phyloP scores from a whole-genome alignment of 2,888 invertebrate genomes.

The Eupeodes luniger region DNA sequence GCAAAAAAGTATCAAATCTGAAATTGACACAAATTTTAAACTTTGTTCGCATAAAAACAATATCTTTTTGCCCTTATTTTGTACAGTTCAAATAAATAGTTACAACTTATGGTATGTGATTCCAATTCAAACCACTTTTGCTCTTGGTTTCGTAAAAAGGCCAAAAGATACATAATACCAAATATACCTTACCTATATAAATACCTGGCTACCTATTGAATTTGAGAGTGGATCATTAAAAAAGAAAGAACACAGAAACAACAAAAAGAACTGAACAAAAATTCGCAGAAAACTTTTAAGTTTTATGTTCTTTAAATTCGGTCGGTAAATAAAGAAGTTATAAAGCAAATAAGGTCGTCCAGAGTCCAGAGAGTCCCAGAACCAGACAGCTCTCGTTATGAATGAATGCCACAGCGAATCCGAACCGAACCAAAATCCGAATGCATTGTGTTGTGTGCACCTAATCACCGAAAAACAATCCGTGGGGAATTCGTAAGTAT shows the following conservation, averaged over 20 bases:
- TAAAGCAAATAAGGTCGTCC: conserved; percentile 67
- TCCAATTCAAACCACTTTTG: conserved; percentile 10
- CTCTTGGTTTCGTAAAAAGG: background rate
- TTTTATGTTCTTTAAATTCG: conserved; percentile 71
- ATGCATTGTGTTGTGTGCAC: conserved; percentile 71
- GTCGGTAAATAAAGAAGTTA: conserved; percentile 75
- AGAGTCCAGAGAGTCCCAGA: conserved; percentile 37
- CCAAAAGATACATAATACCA: background rate
- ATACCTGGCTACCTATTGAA: conserved; percentile 49
- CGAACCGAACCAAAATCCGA: background rate
- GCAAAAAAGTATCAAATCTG: too few species aligned
- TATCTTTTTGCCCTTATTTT: too few species aligned
- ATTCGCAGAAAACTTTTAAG: conserved; percentile 72
- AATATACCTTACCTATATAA: background rate
- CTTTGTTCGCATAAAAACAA: too few species aligned
- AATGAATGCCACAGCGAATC: conserved; percentile 60
- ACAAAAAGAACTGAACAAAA: conserved; percentile 29
- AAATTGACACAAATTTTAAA: too few species aligned
- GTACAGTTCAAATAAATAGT: too few species aligned
- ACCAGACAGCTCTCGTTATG: conserved; percentile 70
- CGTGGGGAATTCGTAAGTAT: conserved; percentile 68
- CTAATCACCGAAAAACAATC: conserved; percentile 71
- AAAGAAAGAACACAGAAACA: conserved; percentile 38
- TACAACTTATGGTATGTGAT: too few species aligned
- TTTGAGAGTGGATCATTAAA: conserved; percentile 63